These are phyloP conservation scores for Cottus gobio DNA, from an alignment of 2,113 vertebrate genomes.

Conservation along the genomic window DNA sequence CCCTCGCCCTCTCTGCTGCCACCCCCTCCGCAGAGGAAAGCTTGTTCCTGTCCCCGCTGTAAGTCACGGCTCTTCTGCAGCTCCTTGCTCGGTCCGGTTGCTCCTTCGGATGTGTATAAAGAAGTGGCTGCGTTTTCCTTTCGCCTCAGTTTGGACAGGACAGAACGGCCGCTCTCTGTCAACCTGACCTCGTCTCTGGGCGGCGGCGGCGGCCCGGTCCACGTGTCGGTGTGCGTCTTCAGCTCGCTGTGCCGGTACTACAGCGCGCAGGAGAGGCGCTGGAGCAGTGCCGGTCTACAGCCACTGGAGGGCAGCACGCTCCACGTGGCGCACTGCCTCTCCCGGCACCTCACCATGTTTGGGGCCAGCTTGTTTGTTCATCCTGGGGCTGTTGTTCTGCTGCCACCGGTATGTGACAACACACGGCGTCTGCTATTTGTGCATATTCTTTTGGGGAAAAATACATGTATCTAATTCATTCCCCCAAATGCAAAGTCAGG, in stretches of 20 bases:
- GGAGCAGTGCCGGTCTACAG: slow-evolving; percentile 82
- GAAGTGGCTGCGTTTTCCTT: background rate
- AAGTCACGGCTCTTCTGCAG: slow-evolving; percentile 45
- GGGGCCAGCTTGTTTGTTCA: slow-evolving; percentile 87
- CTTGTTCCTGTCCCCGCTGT: slow-evolving; percentile 83
- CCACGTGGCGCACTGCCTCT: slow-evolving; percentile 79
- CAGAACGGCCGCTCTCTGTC: slow-evolving; percentile 66
- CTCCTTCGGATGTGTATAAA: background rate
- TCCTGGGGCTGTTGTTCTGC: slow-evolving; percentile 80
- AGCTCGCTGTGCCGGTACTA: slow-evolving; percentile 86
- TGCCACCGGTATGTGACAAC: slow-evolving; percentile 80
- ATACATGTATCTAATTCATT: background rate
- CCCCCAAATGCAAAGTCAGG: background rate
- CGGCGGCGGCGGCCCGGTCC: slow-evolving; percentile 34
- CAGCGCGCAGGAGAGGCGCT: slow-evolving; percentile 68
- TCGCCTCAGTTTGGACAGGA: slow-evolving; percentile 67
- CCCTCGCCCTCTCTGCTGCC: slow-evolving; percentile 51
- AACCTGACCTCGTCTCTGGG: slow-evolving; percentile 74
- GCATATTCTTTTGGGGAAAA: background rate
- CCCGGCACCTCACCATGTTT: slow-evolving; percentile 86
- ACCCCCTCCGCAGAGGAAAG: slow-evolving; percentile 67
- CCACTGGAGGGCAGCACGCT: slow-evolving; percentile 81
- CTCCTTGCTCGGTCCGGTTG: background rate
- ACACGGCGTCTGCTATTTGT: background rate
- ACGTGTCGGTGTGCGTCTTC: slow-evolving; percentile 77